Evolutionary conservation across 2,888 invertebrate species (phyloP).

Genomic region (Drosophila mimetica): DNA sequence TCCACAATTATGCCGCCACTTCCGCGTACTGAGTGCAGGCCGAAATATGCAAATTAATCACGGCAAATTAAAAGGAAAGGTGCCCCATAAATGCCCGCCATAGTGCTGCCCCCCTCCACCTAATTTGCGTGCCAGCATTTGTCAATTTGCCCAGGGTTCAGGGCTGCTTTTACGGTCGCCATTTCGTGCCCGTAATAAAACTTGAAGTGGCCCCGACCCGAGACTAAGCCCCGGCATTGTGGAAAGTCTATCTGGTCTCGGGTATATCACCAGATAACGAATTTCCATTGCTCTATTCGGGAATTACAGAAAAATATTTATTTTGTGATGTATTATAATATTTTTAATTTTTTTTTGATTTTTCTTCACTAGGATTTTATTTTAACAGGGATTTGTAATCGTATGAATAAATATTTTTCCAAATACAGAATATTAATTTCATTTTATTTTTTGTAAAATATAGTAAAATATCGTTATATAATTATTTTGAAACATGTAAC

Average conservation of each 20-base stretch:
- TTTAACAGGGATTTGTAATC: too few relatives aligned
- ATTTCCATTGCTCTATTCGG: background rate
- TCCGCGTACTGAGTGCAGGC: conserved; percentile 61
- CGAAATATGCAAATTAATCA: conserved; percentile 66
- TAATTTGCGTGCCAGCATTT: conserved; percentile 45
- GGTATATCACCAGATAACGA: background rate
- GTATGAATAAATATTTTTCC: too few relatives aligned
- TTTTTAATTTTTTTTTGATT: background rate
- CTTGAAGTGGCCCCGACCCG: conserved; percentile 4
- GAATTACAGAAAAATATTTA: background rate
- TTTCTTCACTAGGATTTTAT: too few relatives aligned
- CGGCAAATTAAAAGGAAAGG: conserved; percentile 53
- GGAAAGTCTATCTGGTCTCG: background rate
- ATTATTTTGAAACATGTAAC: too few relatives aligned
- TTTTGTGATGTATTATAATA: background rate
- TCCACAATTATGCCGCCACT: conserved; percentile 60
- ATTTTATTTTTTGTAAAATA: too few relatives aligned
- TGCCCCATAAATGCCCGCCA: conserved; percentile 32
- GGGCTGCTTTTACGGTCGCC: conserved; percentile 51
- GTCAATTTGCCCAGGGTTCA: conserved; percentile 59
- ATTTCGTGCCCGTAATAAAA: conserved; percentile 49
- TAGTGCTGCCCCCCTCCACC: conserved; percentile 7
- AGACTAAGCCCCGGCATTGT: background rate
- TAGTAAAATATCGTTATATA: too few relatives aligned
- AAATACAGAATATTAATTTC: background rate